Conservation (phyloP, 2,113 vertebrate species). For the Puffinus mauretanicus region DNA sequence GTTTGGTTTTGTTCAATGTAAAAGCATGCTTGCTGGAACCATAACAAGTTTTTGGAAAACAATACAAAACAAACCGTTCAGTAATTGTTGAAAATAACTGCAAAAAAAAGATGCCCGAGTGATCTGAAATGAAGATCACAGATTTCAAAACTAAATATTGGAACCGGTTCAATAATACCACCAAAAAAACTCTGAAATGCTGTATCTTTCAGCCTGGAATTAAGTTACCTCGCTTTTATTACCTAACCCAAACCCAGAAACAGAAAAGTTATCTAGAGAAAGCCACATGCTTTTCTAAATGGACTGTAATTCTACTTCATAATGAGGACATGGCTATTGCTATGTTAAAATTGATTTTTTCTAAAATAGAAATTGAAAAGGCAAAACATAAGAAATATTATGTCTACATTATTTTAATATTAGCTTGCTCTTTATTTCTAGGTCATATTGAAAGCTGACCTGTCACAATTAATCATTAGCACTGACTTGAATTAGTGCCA, state of each 20-base stretch:
- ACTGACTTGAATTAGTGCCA: neutral
- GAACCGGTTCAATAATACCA: neutral
- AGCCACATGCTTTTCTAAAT: neutral
- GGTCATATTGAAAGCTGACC: neutral
- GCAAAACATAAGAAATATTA: neutral
- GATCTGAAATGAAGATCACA: neutral
- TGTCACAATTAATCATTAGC: neutral
- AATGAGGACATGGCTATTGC: neutral
- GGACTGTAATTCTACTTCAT: neutral
- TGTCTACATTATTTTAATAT: neutral
- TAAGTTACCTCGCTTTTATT: neutral
- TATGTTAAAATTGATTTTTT: neutral
- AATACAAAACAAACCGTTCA: neutral
- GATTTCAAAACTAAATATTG: neutral
- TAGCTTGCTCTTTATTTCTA: neutral
- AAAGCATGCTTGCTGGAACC: neutral
- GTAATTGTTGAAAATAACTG: neutral
- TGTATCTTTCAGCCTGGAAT: neutral
- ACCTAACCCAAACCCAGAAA: neutral
- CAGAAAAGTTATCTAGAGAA: neutral
- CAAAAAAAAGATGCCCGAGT: neutral
- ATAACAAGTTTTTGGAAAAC: neutral
- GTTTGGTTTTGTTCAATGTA: neutral
- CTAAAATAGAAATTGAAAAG: neutral
- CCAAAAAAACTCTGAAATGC: neutral